Conservation (phyloP, 2,113 vertebrate species). For the Burhinus oedicnemus region DNA sequence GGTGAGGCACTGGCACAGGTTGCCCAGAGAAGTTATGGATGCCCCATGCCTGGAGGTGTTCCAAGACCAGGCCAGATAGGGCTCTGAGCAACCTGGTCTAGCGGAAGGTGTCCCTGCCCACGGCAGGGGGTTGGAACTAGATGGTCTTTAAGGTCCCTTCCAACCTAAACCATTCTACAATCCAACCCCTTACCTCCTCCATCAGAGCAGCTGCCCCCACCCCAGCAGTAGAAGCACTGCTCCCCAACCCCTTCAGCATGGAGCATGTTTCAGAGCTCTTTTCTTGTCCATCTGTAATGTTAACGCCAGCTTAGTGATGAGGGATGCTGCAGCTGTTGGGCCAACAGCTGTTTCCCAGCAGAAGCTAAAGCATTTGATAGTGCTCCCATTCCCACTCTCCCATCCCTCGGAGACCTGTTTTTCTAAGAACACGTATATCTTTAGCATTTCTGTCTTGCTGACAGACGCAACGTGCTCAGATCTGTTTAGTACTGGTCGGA, state of each 20-base stretch:
- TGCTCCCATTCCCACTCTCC: background rate
- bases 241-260: background rate
- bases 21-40: too few relatives aligned
- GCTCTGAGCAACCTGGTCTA: too few relatives aligned
- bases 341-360: background rate
- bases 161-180: too few relatives aligned
- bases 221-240: background rate
- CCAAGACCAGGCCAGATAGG: too few relatives aligned
- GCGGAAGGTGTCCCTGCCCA: too few relatives aligned
- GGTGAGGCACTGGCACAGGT: too few relatives aligned
- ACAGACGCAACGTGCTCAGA: background rate
- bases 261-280: background rate
- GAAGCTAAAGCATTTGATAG: background rate
- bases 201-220: rapidly evolving
- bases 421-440: rapidly evolving
- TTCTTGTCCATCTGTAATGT: rapidly evolving
- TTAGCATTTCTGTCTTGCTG: background rate
- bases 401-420: background rate
- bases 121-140: too few relatives aligned
- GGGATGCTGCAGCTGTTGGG: background rate
- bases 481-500: background rate
- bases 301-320: too few relatives aligned
- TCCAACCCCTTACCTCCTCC: background rate
- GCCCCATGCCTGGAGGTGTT: too few relatives aligned
- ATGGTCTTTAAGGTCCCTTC: too few relatives aligned